Percentiles rank a stretch among this genome's conserved stretches.
Conservation (phyloP, 2,888 invertebrate genomes). For the Nipponacmea schrenckii region DNA sequence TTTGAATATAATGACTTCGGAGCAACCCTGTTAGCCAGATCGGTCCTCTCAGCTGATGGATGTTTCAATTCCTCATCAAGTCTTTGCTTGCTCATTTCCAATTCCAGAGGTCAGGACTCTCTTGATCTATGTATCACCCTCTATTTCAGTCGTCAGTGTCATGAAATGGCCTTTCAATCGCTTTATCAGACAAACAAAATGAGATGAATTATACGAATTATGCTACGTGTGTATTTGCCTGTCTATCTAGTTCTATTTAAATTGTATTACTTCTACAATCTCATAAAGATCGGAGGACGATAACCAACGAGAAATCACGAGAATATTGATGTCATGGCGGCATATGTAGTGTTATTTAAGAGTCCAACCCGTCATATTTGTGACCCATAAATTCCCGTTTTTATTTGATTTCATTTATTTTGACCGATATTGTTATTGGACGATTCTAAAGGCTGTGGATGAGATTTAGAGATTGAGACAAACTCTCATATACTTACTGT, state of each 20-base stretch:
- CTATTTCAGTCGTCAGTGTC: not conserved
- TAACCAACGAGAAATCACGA: not conserved
- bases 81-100: slow-evolving; percentile 4
- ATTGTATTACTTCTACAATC: not conserved
- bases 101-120: not conserved
- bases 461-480: no score
- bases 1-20: not conserved
- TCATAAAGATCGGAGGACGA: not conserved
- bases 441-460: no score
- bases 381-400: not conserved
- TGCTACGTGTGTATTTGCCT: not conserved
- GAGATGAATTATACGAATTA: not conserved
- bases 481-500: no score
- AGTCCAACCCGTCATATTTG: not conserved
- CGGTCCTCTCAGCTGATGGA: not conserved
- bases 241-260: not conserved
- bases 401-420: slow-evolving; percentile 1
- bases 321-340: not conserved
- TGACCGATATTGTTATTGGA: no score
- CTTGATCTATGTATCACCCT: slow-evolving; percentile 2
- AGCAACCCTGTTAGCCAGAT: not conserved
- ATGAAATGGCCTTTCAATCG: slow-evolving; percentile 1
- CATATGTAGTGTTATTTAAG: not conserved
- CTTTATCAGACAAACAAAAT: slow-evolving; percentile 6
- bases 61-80: not conserved